Percentiles rank a stretch among this genome's conserved stretches.
phyloP scores from a whole-genome alignment of 2,797 vertebrate genomes.

The Buceros bicornis region DNA sequence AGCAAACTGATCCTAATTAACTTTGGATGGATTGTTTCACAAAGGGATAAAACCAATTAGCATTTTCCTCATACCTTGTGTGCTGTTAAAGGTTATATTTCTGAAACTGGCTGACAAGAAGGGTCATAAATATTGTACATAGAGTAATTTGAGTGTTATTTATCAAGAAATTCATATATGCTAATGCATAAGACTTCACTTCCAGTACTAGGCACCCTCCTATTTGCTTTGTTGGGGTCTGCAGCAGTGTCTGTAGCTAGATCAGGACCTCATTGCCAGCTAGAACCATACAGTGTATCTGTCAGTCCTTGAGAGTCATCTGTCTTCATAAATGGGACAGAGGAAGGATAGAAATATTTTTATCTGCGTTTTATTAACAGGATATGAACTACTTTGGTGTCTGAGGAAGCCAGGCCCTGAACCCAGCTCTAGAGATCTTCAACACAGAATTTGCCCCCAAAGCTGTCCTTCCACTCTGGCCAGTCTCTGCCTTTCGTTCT shows the following conservation, averaged over 20 bases:
- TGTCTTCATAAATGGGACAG: neutral
- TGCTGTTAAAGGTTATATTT: neutral
- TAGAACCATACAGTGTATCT: neutral
- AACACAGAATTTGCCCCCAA: neutral
- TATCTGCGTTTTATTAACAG: neutral
- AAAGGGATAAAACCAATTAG: slow-evolving; percentile 46
- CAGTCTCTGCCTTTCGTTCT: neutral
- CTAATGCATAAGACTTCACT: neutral
- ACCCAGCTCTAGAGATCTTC: neutral
- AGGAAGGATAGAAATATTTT: neutral
- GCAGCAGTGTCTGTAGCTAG: neutral
- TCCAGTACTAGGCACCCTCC: neutral
- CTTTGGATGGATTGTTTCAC: slow-evolving; percentile 26
- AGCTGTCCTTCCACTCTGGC: neutral
- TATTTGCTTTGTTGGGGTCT: neutral
- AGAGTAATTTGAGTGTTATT: neutral
- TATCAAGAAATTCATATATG: neutral
- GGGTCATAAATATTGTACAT: neutral
- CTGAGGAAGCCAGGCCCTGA: neutral
- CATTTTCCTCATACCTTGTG: neutral
- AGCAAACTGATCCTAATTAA: slow-evolving; percentile 50
- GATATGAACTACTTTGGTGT: neutral
- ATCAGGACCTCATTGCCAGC: neutral
- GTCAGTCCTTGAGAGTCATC: neutral
- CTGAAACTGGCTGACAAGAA: neutral